Conservation (phyloP, 2,113 vertebrate species). For the Alosa alosa region DNA sequence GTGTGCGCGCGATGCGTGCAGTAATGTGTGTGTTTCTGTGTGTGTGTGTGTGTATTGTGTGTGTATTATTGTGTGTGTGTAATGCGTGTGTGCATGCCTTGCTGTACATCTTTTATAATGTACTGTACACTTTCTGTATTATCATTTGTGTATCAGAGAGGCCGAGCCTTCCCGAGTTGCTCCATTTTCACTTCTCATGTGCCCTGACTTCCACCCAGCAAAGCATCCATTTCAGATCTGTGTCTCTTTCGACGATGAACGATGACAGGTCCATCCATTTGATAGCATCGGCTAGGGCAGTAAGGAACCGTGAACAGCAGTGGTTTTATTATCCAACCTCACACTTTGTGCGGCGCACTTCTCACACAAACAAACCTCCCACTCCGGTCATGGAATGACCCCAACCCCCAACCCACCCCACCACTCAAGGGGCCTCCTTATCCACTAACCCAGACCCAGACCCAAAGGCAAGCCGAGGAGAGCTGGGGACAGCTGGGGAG, state of each 20-base stretch:
- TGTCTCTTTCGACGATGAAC: no score
- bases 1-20: no score
- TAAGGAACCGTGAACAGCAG: no score
- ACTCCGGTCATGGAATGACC: no score
- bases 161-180: neutral
- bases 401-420: neutral
- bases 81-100: slow-evolving; percentile 30
- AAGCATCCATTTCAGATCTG: no score
- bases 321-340: slow-evolving; percentile 28
- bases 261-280: no score
- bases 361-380: neutral
- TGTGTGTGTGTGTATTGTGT: neutral
- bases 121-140: neutral
- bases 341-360: neutral
- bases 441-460: neutral
- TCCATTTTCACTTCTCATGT: neutral
- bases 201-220: neutral
- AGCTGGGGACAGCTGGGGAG: slow-evolving; percentile 16
- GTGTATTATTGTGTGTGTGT: slow-evolving; percentile 47
- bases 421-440: neutral
- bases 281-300: no score
- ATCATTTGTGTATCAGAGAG: neutral
- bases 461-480: neutral
- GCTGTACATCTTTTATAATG: no score
- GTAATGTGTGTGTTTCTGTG: neutral